Conservation (phyloP, 2,888 invertebrate species). For the Harmothoe impar region DNA sequence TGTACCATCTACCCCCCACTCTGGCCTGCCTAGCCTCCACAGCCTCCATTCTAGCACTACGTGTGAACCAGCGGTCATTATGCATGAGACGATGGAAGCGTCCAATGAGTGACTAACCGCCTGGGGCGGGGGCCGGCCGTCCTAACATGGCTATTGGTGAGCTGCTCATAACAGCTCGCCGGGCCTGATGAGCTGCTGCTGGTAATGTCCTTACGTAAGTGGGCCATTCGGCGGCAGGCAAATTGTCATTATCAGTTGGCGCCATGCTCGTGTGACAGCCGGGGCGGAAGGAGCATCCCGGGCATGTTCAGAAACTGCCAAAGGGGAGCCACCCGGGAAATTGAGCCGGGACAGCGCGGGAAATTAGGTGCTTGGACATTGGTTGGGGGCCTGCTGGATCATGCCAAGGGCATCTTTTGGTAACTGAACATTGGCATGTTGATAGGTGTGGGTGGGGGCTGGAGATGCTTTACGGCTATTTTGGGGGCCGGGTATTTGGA, state of each 20-base stretch:
- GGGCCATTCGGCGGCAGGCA: not conserved
- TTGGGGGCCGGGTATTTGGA: no score
- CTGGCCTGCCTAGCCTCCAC: no score
- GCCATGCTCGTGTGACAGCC: not conserved
- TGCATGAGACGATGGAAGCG: not conserved
- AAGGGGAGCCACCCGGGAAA: no score
- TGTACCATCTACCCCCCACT: no score
- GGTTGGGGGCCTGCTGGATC: no score
- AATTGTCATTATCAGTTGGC: conserved; percentile 33
- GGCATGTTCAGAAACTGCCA: no score
- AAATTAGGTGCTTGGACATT: not conserved
- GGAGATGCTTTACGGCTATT: no score
- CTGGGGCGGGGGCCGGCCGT: not conserved
- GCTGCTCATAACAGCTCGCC: conserved; percentile 32
- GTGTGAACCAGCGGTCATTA: conserved; percentile 9
- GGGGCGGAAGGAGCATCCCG: not conserved
- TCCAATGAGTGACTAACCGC: not conserved
- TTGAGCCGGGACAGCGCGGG: not conserved
- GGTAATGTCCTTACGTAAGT: conserved; percentile 54
- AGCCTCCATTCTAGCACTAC: not conserved
- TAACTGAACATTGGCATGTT: no score
- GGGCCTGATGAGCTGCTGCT: conserved; percentile 3
- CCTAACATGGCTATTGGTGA: conserved; percentile 21
- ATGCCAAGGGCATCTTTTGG: no score
- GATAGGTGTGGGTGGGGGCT: no score